Evolutionary conservation across 2,113 vertebrate species (phyloP), one percentile per base, ranked within the genome.

Genomic region (Pagrus major): DNA sequence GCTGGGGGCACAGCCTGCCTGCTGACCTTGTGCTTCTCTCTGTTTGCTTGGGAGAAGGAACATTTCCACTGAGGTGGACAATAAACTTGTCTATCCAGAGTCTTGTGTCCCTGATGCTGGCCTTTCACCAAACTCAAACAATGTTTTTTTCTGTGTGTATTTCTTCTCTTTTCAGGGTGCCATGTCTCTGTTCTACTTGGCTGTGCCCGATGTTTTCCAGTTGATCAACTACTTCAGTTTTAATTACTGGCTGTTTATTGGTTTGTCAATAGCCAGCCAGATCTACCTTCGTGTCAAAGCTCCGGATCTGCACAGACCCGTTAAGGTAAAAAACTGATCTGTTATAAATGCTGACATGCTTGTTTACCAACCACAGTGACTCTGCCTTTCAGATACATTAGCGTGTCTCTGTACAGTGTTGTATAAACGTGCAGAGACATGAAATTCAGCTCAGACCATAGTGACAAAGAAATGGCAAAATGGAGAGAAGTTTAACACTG

Each of bases 181-280:
- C 49, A 95, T 96, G 95, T 89, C 95, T 27, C 87, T 96, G 27
- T 61, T 96, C 29, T 96, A 87, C 82, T 88, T 96, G 70, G 92
- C 89, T 3, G 95, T 96, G n/a, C 88, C 83, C 4, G 95, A 96
- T 6, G 94, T 96, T 10, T 96, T 95, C 84, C 95, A 90, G 71
- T 86, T 96, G 29, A 96, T 96, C 76, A 96, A 96, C 89, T 96
- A 95, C 78, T 96, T 96, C 80, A 96, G 96, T 82, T 96, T 96
- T 76, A 95, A 95, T 61, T 96, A 96, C 87, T 96, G 96, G 96
- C 73, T 96, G 59, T 96, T 96, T 63, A 95, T 96, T 4, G 96
- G 96, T 67, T 80, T 96, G 58, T 96, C 96, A 3, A 94, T 96
- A 37, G 95, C 81, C 79, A 95, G 94, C 72, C 95, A 75, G 84